Conservation (phyloP, 2,113 vertebrate species). For the Notothenia rossii region DNA sequence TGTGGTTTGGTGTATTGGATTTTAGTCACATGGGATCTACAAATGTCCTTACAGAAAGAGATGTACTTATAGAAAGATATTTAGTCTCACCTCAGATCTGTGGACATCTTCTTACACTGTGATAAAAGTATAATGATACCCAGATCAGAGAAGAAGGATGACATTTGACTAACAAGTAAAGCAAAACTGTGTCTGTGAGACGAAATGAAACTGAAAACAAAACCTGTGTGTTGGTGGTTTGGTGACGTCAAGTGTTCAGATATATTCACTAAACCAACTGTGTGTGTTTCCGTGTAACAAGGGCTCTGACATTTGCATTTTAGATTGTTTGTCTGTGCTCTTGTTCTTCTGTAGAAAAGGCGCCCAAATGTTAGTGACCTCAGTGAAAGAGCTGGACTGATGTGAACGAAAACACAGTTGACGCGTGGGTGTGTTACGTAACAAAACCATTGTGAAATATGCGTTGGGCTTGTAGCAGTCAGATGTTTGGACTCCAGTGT, state of each 20-base stretch:
- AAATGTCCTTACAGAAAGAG: neutral
- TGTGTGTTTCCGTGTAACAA: neutral
- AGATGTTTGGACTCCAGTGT: neutral
- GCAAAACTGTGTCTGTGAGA: neutral
- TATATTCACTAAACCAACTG: neutral
- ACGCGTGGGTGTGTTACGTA: neutral
- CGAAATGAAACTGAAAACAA: neutral
- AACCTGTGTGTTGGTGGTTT: neutral
- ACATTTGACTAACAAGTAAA: neutral
- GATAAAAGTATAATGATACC: slow-evolving; percentile 3
- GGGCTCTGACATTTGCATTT: too few relatives aligned
- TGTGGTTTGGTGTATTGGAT: neutral
- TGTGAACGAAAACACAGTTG: neutral
- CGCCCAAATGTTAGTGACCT: neutral
- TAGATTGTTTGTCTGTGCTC: neutral
- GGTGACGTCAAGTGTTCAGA: neutral
- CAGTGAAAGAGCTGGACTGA: neutral
- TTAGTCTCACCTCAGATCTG: neutral
- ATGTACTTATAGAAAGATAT: too few relatives aligned
- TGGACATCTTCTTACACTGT: neutral
- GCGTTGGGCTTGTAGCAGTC: neutral
- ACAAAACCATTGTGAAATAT: neutral
- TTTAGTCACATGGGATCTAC: neutral
- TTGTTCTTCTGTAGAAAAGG: neutral
- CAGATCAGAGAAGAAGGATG: neutral